These are phyloP conservation scores for Telmatochromis sp. DNA, from an alignment of 2,113 vertebrate species.

Conservation along the genomic window DNA sequence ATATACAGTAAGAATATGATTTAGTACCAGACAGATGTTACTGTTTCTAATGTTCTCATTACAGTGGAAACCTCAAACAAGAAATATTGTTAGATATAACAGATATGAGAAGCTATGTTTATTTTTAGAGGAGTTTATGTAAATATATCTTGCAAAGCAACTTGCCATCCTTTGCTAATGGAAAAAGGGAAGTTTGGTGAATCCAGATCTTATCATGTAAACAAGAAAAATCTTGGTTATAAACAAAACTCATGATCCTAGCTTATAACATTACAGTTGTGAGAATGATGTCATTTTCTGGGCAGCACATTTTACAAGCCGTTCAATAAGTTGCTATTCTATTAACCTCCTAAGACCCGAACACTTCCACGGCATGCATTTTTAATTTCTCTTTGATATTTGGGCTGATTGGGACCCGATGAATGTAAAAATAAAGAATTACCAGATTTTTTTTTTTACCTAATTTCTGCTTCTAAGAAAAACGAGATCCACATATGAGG, in stretches of 20 bases:
- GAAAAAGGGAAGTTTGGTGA: neutral
- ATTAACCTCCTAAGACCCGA: rapidly evolving
- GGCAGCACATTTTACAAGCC: neutral
- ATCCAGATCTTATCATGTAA: neutral
- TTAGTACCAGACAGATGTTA: neutral
- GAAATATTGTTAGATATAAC: neutral
- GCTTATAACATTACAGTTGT: neutral
- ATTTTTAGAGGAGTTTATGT: neutral
- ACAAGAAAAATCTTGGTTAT: neutral
- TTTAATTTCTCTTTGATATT: neutral
- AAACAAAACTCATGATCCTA: neutral
- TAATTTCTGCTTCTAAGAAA: neutral
- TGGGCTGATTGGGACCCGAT: neutral
- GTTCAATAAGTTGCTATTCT: neutral
- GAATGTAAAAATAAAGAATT: neutral
- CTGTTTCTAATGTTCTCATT: neutral
- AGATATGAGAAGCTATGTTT: neutral
- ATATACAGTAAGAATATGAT: neutral
- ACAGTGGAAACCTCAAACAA: neutral
- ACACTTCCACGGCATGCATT: neutral
- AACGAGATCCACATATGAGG: rapidly evolving
- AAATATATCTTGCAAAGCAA: neutral
- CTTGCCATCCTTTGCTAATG: neutral
- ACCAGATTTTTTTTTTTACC: neutral
- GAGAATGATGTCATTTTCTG: neutral